Evolutionary conservation across 1,140 invertebrate species (phyloP), one percentile per base, ranked within the genome.

Genomic region (Sipha flava): DNA sequence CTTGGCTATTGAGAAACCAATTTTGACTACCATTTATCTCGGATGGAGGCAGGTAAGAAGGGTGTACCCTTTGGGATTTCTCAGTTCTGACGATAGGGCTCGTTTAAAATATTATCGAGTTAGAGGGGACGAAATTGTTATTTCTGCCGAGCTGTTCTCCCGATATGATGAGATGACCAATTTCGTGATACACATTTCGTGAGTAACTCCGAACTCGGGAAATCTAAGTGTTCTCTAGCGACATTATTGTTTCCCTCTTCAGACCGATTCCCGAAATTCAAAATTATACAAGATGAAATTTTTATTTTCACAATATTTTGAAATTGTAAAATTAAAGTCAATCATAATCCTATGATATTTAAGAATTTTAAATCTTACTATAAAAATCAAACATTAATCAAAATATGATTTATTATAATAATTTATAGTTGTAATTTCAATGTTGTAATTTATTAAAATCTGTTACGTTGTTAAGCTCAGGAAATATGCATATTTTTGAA

Each of bases 31-130:
- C 52, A 59, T 77, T 59, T 77, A 77, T 77, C 73, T 77, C 73
- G 49, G 47, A 54, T 5, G 40, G n/a, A 3, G 31, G 72, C 72
- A 75, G 72, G 72, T 54, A 54, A 75, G 72, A 54, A 34, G 21
- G 73, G 21, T 31, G 73, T 77, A n/a, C n/a, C 73, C 52, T 43
- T 37, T 21, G 52, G 52, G 73, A 16, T 43, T 59, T 43, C 21
- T 2, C 54, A 21, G 47, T 59, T 29, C 16, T 29, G 73, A 54
- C 52, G 52, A 77, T 59, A 26, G 73, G 73, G 49, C 43, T 59
- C 73, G 49, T 40, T 77, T 77, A 77, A 57, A 77, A 57, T 77
- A 77, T 77, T 77, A 77, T 59, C 73, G 52, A 59, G 52, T 40
- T 23, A 14, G 73, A 29, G 31, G 49, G n/a, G 31, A 34, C 31